These are phyloP conservation scores for Pteria penguin DNA, from an alignment of 2,888 invertebrate species.

Conservation along the genomic window DNA sequence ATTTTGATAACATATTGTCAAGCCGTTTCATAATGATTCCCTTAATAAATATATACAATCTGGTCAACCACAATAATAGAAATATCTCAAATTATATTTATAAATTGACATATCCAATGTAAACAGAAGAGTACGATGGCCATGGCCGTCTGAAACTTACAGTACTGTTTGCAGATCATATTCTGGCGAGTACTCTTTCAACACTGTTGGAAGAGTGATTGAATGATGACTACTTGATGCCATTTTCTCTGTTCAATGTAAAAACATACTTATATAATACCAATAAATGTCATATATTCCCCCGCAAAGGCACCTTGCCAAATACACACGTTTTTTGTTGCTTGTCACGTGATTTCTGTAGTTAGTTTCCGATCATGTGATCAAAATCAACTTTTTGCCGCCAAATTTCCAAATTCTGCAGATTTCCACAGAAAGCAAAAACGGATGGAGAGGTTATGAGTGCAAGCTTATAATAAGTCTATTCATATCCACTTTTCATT, in stretches of 20 bases:
- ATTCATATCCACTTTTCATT: too few relatives aligned
- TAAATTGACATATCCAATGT: conserved; percentile 15
- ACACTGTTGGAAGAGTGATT: conserved; percentile 1
- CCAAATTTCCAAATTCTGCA: too few relatives aligned
- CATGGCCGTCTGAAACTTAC: background rate
- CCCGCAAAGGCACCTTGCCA: conserved; percentile 8
- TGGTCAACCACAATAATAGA: too few relatives aligned
- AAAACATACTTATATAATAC: background rate
- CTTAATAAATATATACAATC: too few relatives aligned
- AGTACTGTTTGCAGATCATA: background rate
- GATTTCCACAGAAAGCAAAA: too few relatives aligned
- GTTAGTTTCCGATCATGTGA: conserved; percentile 13
- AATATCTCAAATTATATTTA: too few relatives aligned
- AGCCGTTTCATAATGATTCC: too few relatives aligned
- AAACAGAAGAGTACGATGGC: background rate
- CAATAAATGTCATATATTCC: background rate
- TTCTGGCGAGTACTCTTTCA: conserved; percentile 14
- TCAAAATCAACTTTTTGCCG: too few relatives aligned
- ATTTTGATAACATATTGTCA: too few relatives aligned
- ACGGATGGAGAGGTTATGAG: too few relatives aligned
- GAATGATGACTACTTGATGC: background rate
- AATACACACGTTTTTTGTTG: background rate
- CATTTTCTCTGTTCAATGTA: background rate
- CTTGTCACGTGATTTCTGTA: background rate
- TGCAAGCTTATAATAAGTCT: too few relatives aligned